Evolutionary conservation across 2,888 invertebrate species (phyloP).

Genomic region (Polylopha cassiicola): DNA sequence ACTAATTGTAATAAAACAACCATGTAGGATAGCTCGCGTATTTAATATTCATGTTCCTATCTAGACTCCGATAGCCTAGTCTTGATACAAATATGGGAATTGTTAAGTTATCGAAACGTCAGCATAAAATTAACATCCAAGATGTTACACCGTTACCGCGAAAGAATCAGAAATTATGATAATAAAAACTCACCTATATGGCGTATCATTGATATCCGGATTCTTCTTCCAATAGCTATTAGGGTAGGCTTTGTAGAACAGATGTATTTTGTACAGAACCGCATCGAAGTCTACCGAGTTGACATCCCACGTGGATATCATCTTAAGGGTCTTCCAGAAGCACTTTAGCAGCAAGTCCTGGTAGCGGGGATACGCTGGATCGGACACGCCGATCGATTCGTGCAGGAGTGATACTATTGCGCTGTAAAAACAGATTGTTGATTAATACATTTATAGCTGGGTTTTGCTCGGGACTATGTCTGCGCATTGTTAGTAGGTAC

Average conservation of each 20-base stretch:
- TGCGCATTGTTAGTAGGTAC: too few relatives aligned
- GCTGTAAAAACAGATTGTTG: slow-evolving; percentile 69
- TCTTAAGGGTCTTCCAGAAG: slow-evolving; percentile 95
- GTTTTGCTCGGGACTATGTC: too few relatives aligned
- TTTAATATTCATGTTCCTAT: too few relatives aligned
- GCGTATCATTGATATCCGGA: slow-evolving; percentile 86
- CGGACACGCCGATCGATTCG: slow-evolving; percentile 85
- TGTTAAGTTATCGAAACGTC: too few relatives aligned
- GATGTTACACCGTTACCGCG: too few relatives aligned
- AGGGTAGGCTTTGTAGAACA: slow-evolving; percentile 93
- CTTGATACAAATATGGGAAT: too few relatives aligned
- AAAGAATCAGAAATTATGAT: neutral
- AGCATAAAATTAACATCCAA: too few relatives aligned
- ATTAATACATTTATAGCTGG: too few relatives aligned
- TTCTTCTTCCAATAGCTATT: slow-evolving; percentile 91
- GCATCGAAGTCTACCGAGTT: slow-evolving; percentile 86
- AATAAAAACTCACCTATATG: slow-evolving; percentile 74
- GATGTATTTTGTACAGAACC: slow-evolving; percentile 89
- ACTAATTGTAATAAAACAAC: too few relatives aligned
- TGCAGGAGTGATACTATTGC: slow-evolving; percentile 92
- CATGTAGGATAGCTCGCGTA: too few relatives aligned
- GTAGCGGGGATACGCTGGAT: slow-evolving; percentile 80
- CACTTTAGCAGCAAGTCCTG: slow-evolving; percentile 94
- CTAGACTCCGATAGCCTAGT: neutral
- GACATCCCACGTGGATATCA: slow-evolving; percentile 87